phyloP scores from a whole-genome alignment of 2,888 invertebrate species.

The Leptopilina myrica region DNA sequence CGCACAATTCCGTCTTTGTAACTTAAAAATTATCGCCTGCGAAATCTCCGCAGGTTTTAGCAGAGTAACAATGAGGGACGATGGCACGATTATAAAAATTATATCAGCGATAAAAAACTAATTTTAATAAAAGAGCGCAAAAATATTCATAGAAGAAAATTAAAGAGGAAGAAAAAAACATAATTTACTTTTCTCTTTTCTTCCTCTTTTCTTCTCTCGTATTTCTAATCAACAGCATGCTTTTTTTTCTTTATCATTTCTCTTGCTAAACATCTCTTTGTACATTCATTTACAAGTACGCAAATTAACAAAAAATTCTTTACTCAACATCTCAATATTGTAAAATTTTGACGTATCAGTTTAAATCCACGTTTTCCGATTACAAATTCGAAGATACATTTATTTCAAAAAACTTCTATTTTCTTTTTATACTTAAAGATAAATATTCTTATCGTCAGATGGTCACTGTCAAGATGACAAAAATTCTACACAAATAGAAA shows the following conservation, averaged over 20 bases:
- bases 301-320: neutral
- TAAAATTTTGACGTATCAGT: neutral
- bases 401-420: too few relatives aligned
- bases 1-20: constrained; percentile 58
- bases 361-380: neutral
- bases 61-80: constrained; percentile 68
- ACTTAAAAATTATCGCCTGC: constrained; percentile 67
- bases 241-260: constrained; percentile 40
- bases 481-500: too few relatives aligned
- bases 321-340: neutral
- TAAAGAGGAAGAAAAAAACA: neutral
- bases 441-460: too few relatives aligned
- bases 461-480: too few relatives aligned
- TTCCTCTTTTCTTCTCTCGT: constrained; percentile 42
- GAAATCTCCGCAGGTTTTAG: constrained; percentile 68
- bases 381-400: too few relatives aligned
- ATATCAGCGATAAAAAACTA: constrained; percentile 28
- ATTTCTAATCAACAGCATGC: constrained; percentile 38
- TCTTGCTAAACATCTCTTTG: constrained; percentile 39
- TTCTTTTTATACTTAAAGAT: too few relatives aligned
- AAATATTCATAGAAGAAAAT: constrained; percentile 10
- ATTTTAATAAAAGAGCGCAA: constrained; percentile 33
- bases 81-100: constrained; percentile 39
- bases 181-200: constrained; percentile 10
- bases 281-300: constrained; percentile 38